These are phyloP conservation scores for Crocuta crocuta DNA, from an alignment of 2,113 vertebrate genomes.

Conservation along the genomic window DNA sequence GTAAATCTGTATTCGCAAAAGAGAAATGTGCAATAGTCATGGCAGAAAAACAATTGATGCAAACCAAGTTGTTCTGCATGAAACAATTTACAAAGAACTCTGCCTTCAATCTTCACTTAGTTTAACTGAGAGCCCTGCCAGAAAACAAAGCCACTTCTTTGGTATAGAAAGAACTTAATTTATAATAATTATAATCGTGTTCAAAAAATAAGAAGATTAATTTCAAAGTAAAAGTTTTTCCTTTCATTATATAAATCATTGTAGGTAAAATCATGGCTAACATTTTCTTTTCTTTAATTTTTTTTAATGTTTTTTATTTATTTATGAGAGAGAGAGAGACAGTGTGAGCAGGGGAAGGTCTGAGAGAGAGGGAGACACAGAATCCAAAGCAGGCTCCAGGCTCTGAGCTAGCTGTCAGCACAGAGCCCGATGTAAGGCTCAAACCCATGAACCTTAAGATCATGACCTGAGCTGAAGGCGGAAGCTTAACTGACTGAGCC, in stretches of 20 bases:
- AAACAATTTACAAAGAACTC: background rate
- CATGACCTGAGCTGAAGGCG: too few relatives aligned
- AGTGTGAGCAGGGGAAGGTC: too few relatives aligned
- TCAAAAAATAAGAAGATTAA: background rate
- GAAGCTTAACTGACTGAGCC: too few relatives aligned
- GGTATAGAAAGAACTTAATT: background rate
- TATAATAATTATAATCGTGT: too few relatives aligned
- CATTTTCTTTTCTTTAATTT: background rate
- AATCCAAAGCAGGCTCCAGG: too few relatives aligned
- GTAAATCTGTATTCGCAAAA: background rate
- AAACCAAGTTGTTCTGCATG: background rate
- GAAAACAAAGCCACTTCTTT: background rate
- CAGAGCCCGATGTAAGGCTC: too few relatives aligned
- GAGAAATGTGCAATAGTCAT: background rate
- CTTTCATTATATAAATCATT: background rate
- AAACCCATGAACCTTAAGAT: too few relatives aligned
- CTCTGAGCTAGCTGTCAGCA: too few relatives aligned
- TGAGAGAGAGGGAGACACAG: too few relatives aligned
- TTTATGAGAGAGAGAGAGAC: too few relatives aligned
- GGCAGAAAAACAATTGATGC: background rate
- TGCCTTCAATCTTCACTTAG: background rate
- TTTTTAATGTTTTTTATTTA: too few relatives aligned
- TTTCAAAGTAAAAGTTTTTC: background rate
- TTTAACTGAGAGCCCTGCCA: background rate
- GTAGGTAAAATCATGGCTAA: background rate